Conservation (phyloP, 35 echinoderm and acorn worm species). For the Nesometra sesokonis region DNA sequence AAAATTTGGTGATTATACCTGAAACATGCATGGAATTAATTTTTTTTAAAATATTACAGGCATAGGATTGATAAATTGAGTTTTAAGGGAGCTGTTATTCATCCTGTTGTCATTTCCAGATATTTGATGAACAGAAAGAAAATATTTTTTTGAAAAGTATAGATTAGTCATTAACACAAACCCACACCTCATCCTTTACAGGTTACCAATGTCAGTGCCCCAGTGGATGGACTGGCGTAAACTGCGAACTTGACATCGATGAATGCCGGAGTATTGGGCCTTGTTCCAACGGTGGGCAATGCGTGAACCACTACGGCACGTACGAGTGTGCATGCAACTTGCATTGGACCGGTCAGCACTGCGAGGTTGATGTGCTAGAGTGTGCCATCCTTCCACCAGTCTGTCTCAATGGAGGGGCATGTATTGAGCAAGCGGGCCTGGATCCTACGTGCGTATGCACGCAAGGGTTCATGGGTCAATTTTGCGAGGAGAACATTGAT, state of each 20-base stretch:
- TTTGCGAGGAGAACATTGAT: conserved; percentile 52
- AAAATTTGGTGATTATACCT: too few relatives aligned
- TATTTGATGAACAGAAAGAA: too few relatives aligned
- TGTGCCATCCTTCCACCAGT: conserved; percentile 58
- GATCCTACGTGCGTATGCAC: conserved; percentile 46
- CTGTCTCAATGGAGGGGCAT: conserved; percentile 75
- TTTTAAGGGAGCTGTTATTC: too few relatives aligned
- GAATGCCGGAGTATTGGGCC: conserved; percentile 52
- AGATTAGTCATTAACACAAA: too few relatives aligned
- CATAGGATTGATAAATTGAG: too few relatives aligned
- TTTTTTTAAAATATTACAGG: too few relatives aligned
- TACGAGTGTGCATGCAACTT: conserved; percentile 55
- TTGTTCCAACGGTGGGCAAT: conserved; percentile 51
- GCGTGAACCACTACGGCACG: conserved; percentile 54
- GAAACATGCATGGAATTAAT: too few relatives aligned
- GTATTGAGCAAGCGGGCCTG: conserved; percentile 66
- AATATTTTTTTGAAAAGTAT: too few relatives aligned
- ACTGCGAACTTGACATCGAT: conserved; percentile 67
- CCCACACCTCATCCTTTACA: background rate
- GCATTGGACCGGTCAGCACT: conserved; percentile 55
- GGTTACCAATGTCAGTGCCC: conserved; percentile 62
- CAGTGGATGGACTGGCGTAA: conserved; percentile 43
- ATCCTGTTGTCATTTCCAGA: too few relatives aligned
- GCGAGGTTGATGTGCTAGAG: conserved; percentile 62
- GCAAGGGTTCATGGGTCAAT: conserved; percentile 44